These are phyloP conservation scores for Pherbina coryleti DNA, from an alignment of 2,888 invertebrate species.

Conservation along the genomic window DNA sequence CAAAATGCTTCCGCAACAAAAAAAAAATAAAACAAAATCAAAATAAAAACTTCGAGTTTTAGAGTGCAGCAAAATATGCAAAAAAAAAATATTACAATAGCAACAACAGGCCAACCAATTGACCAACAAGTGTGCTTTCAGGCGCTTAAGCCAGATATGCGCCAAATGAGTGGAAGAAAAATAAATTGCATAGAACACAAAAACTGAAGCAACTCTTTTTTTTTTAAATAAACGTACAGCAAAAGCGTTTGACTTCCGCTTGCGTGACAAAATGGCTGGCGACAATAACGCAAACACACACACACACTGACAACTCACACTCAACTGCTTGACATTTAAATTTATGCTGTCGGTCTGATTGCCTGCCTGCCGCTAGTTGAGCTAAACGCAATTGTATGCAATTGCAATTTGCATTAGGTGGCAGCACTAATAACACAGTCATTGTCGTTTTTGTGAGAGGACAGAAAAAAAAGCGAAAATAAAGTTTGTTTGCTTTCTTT, in stretches of 20 bases:
- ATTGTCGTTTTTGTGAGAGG: background rate
- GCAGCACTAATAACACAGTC: slow-evolving; percentile 7
- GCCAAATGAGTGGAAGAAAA: background rate
- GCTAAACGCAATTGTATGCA: background rate
- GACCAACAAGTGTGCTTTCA: slow-evolving; percentile 12
- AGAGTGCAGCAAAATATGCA: background rate
- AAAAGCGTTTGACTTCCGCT: slow-evolving; percentile 8
- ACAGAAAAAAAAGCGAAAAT: too few species aligned
- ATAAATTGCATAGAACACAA: background rate
- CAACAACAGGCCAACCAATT: background rate
- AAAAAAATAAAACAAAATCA: background rate
- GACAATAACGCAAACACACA: background rate
- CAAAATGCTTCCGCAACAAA: background rate
- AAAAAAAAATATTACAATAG: background rate
- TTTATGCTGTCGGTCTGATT: background rate
- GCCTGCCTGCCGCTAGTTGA: background rate
- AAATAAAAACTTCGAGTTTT: background rate
- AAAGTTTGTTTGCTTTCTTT: background rate
- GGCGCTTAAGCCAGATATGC: background rate
- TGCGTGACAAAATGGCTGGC: background rate
- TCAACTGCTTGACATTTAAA: background rate
- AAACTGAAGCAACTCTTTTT: background rate
- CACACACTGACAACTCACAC: background rate
- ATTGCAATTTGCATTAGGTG: slow-evolving; percentile 13
- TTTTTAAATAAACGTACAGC: background rate